Evolutionary conservation across 2,888 invertebrate species (phyloP), one percentile per base, ranked within the genome.

Genomic region (Callimorpha dominula): DNA sequence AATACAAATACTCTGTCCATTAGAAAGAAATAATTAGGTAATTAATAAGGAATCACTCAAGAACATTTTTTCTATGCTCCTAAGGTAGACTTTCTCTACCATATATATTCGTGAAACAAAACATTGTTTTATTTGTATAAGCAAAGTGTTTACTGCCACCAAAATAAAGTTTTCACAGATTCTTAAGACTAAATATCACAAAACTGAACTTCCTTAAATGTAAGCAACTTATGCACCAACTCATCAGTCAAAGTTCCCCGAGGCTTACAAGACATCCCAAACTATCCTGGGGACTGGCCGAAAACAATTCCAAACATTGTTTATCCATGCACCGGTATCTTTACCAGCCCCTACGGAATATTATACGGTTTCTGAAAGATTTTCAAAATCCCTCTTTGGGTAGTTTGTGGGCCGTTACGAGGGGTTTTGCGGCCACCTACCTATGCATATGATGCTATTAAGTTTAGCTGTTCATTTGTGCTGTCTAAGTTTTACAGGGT

Each of bases 231-330:
- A 71, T 72, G 71, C 68, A 65, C 62, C 49, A 82, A 73, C 73
- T 75, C 82, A 76, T 83, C 84, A 67, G 57, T 75, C 75, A 73
- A 81, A 79, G 68, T 82, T 80, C 67, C 70, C 64, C 65, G 70
- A 72, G 66, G 70, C 74, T 69, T 65, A 65, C 74, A 66, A 62
- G 66, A 79, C 84, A 74, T 65, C 64, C 65, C 50, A 42, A 78
- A 83, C 71, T 82, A 83, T 81, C 70, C 70, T 57, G 64, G 64
- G 75, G 81, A 73, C 83, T 78, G 76, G 71, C 75, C 72, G 63
- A 71, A 83, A 82, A 83, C 82, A 80, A 82, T 84, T 76, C 75
- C 75, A 71, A 81, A 81, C 81, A 82, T 84, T 82, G 84, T 82
- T 82, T 82, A 83, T 79, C 81, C 82, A 84, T 80, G 80, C 80